Percentiles rank a stretch among this genome's conserved stretches.
Evolutionary conservation across 2,888 invertebrate genomes (phyloP).

Genomic region (Drosophila tripunctata): DNA sequence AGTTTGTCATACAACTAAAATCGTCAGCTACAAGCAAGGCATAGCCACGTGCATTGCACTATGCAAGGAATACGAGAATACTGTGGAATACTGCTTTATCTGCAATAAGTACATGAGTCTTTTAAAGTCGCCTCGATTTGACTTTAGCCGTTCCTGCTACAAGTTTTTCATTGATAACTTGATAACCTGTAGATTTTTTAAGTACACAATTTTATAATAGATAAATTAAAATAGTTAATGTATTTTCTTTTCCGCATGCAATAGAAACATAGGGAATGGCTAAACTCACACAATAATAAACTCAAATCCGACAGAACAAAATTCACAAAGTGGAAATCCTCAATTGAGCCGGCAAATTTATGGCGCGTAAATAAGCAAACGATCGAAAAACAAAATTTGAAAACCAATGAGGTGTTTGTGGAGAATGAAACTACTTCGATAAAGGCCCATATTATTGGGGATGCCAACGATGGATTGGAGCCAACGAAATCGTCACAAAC

Average conservation of each 20-base stretch:
- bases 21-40: too few species aligned
- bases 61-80: too few species aligned
- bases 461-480: conserved; percentile 27
- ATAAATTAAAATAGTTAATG: neutral
- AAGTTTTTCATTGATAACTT: too few species aligned
- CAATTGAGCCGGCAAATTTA: conserved; percentile 71
- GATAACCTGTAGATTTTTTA: too few species aligned
- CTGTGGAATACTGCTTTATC: too few species aligned
- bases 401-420: conserved; percentile 80
- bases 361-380: conserved; percentile 69
- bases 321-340: conserved; percentile 46
- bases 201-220: too few species aligned
- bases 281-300: conserved; percentile 77
- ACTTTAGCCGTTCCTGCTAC: too few species aligned
- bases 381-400: conserved; percentile 54
- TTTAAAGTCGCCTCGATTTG: too few species aligned
- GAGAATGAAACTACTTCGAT: conserved; percentile 72
- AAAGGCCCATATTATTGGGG: conserved; percentile 23
- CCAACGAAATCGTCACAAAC: conserved; percentile 37
- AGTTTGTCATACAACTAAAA: too few species aligned
- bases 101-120: too few species aligned
- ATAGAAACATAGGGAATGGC: conserved; percentile 84
- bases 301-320: conserved; percentile 47
- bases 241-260: neutral
- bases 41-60: too few species aligned